Evolutionary conservation across 2,888 invertebrate genomes (phyloP).

Genomic region (Melieria omissa): DNA sequence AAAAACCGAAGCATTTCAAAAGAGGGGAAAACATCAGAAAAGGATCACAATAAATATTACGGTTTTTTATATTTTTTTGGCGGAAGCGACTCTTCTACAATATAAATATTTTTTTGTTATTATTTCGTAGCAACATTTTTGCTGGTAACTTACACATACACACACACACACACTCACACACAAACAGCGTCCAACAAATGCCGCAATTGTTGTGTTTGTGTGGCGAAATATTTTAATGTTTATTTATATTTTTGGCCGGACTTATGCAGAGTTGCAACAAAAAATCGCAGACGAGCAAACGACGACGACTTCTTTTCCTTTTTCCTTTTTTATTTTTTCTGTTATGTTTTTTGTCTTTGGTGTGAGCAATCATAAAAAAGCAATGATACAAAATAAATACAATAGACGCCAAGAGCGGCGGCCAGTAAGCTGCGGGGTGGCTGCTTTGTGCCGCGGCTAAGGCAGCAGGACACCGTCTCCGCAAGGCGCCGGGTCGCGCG

Average conservation of each 20-base stretch:
- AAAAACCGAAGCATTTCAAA: conserved; percentile 29
- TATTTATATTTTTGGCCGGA: conserved; percentile 57
- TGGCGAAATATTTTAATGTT: conserved; percentile 58
- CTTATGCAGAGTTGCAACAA: conserved; percentile 23
- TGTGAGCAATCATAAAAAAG: conserved; percentile 25
- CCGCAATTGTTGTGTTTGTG: conserved; percentile 17
- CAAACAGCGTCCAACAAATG: conserved; percentile 29
- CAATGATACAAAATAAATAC: neutral
- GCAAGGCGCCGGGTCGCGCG: neutral
- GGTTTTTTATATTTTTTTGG: conserved; percentile 41
- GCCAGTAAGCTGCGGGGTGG: conserved; percentile 14
- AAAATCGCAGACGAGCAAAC: conserved; percentile 36
- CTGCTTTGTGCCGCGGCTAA: conserved; percentile 27
- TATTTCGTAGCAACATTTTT: conserved; percentile 27
- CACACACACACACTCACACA: too few relatives aligned
- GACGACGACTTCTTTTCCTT: neutral
- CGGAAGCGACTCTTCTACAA: conserved; percentile 40
- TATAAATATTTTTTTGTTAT: conserved; percentile 35
- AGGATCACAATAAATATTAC: conserved; percentile 50
- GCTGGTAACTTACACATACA: conserved; percentile 19
- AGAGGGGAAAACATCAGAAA: conserved; percentile 42
- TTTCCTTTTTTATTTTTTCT: too few relatives aligned
- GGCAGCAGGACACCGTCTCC: conserved; percentile 23
- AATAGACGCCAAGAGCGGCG: conserved; percentile 10
- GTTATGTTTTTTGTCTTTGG: neutral